A percentile compares a stretch with the other conserved stretches of the same genome.
Conservation (phyloP, 2,113 vertebrate species). For the Ammodramus savannarum region DNA sequence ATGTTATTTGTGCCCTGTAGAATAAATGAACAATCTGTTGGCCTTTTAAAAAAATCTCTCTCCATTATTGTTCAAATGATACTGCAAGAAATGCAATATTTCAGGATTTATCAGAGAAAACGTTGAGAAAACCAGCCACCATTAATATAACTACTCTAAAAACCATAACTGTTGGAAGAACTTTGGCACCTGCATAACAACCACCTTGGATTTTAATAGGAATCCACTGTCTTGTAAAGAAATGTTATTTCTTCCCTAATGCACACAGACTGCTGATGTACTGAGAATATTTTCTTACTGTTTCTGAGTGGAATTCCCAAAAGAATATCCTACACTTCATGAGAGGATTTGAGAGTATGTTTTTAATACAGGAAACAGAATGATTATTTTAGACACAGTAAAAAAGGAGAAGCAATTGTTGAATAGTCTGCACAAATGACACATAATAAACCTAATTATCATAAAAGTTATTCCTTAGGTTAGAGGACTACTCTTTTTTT, state of each 20-base stretch:
- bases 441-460: neutral
- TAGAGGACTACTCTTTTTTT: neutral
- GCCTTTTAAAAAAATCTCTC: neutral
- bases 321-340: neutral
- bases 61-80: neutral
- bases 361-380: slow-evolving; percentile 22
- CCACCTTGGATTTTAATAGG: neutral
- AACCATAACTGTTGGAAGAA: neutral
- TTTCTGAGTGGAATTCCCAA: neutral
- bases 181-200: neutral
- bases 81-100: neutral
- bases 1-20: neutral
- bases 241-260: neutral
- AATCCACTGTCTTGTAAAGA: neutral
- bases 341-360: neutral
- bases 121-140: neutral
- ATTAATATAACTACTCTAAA: neutral
- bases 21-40: neutral
- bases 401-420: neutral
- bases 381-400: neutral
- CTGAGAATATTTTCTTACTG: neutral
- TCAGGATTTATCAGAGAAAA: neutral
- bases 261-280: neutral
- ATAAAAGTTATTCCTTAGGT: neutral
- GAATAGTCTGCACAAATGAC: neutral